Evolutionary conservation across 2,113 vertebrate genomes (phyloP), one percentile per base, ranked within the genome.

Genomic region (Caretta caretta): DNA sequence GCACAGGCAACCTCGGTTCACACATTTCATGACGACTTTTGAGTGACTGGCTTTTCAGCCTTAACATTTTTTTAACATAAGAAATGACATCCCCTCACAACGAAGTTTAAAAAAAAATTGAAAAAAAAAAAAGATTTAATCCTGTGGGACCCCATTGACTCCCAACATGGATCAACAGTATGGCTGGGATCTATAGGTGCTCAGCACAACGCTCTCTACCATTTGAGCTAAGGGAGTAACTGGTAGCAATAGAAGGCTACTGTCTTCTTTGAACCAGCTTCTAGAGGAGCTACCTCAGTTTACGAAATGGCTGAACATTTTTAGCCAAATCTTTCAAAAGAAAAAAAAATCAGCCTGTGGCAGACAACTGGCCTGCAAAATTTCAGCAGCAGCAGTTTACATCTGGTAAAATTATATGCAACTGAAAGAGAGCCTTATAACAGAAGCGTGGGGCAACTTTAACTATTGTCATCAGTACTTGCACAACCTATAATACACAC

Each of bases 371-470:
- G 85, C 22, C 56, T 0, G 65, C 31, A 84, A 9, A 69, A 86
- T 90, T 84, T 90, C 53, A 90, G 9, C 2, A 31, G 54, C 86
- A 82, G 11, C 25, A 17, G 24, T 86, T 92, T 85, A 86, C 14
- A 88, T 80, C 31, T 95, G 83, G 89, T 90, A 96, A 53, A 90
- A 53, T 4, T 91, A 78, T 42, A 83, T 42, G 72, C 51, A 94
- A 53, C 53, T 53, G 89, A 96, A 95, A 86, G 78, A 89, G 59
- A 95, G 31, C 54, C 14, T 89, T 89, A 57, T 88, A 92, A 96
- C 56, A 87, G 90, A 97, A 96, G 93, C 49, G 59, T 93, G 80
- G 96, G 96, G 94, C 94, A 96, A 31, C 57, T 72, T 92, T 46
- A 62, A 14, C 90, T 75, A 49, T 3, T 95, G 94, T 85, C 94